Conservation (phyloP, 2,888 invertebrate genomes). For the Salticus scenicus region DNA sequence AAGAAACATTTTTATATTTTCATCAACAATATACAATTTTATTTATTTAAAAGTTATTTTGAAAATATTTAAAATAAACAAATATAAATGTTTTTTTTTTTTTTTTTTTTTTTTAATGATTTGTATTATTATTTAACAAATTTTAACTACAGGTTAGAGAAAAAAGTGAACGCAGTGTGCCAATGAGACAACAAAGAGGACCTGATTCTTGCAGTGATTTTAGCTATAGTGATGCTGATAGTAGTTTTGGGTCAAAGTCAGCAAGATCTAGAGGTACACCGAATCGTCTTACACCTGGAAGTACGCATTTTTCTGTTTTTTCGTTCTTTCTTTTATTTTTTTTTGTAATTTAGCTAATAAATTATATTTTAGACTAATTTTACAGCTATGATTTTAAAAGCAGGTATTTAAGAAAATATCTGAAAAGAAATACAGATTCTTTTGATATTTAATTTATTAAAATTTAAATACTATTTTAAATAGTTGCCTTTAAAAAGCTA, state of each 20-base stretch:
- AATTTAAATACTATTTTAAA: too few species aligned
- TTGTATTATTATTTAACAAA: neutral
- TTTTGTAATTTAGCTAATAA: neutral
- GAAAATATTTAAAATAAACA: too few species aligned
- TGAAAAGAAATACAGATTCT: too few species aligned
- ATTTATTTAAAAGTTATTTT: too few species aligned
- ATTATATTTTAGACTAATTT: neutral
- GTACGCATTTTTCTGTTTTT: conserved; percentile 53
- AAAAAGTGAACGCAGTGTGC: conserved; percentile 91
- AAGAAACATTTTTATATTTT: too few species aligned
- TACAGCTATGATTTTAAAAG: neutral
- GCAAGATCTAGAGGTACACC: conserved; percentile 70
- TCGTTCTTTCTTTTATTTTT: neutral
- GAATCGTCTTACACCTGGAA: conserved; percentile 71
- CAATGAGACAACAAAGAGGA: conserved; percentile 81
- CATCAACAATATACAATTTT: too few species aligned
- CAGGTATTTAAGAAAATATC: too few species aligned
- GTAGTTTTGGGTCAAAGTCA: conserved; percentile 70
- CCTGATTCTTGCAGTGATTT: conserved; percentile 77
- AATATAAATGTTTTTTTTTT: neutral
- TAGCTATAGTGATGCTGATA: conserved; percentile 72
- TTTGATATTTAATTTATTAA: too few species aligned
- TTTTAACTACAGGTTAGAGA: conserved; percentile 85
- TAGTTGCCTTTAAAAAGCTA: too few species aligned
- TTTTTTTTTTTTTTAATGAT: neutral